Evolutionary conservation across 2,888 invertebrate genomes (phyloP).

Genomic region (Byasa hedistus): DNA sequence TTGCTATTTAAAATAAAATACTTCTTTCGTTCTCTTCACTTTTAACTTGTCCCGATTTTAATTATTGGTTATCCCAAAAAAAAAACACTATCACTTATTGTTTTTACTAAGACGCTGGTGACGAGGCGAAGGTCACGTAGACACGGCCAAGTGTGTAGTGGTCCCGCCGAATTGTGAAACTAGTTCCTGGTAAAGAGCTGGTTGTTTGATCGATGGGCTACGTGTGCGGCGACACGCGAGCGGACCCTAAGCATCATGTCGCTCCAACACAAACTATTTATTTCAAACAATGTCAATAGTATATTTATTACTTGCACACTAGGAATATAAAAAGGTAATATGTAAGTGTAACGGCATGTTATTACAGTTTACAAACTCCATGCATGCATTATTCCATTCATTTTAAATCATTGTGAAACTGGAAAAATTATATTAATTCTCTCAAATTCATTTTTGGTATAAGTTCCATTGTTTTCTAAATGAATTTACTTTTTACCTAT

Average conservation of each 20-base stretch:
- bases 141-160: constrained; percentile 2
- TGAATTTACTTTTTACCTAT: too few species aligned
- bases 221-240: constrained; percentile 17
- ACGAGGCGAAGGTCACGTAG: constrained; percentile 30
- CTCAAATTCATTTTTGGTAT: too few species aligned
- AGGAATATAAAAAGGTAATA: too few species aligned
- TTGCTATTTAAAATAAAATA: background rate
- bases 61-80: background rate
- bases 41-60: background rate
- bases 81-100: background rate
- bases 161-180: constrained; percentile 1
- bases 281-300: background rate
- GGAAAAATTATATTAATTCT: too few species aligned
- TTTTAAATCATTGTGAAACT: too few species aligned
- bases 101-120: background rate
- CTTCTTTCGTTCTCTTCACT: background rate
- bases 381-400: too few species aligned
- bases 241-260: background rate
- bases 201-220: constrained; percentile 32
- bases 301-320: too few species aligned
- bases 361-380: too few species aligned
- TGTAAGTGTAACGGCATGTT: too few species aligned
- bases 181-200: constrained; percentile 2
- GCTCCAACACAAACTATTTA: background rate
- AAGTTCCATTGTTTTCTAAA: too few species aligned